These are phyloP conservation scores for Apeira syringaria DNA, from an alignment of 2,888 invertebrate genomes.

Conservation along the genomic window DNA sequence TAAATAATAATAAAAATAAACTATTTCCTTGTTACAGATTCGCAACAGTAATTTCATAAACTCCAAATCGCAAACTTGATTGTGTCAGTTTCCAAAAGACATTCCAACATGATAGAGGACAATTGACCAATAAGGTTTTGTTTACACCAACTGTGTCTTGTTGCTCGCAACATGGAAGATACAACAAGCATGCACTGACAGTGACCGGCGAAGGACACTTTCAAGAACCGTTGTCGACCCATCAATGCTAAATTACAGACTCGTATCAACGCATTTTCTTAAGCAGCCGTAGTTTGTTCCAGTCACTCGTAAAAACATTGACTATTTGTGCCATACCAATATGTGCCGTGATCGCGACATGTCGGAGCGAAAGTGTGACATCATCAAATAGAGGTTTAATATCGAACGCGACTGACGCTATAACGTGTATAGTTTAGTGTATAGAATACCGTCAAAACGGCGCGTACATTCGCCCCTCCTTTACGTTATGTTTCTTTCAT, in stretches of 20 bases:
- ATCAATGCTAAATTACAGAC: slow-evolving; percentile 95
- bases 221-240: slow-evolving; percentile 60
- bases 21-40: slow-evolving; percentile 49
- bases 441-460: slow-evolving; percentile 70
- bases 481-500: slow-evolving; percentile 79
- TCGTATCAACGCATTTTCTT: slow-evolving; percentile 95
- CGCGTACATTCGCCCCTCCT: slow-evolving; percentile 62
- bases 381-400: slow-evolving; percentile 66
- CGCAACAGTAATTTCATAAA: slow-evolving; percentile 11
- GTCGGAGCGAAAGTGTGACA: slow-evolving; percentile 68
- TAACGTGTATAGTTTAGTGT: slow-evolving; percentile 50
- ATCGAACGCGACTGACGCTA: slow-evolving; percentile 37
- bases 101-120: slow-evolving; percentile 64
- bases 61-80: slow-evolving; percentile 3
- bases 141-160: slow-evolving; percentile 21
- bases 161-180: slow-evolving; percentile 23
- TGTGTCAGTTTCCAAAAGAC: slow-evolving; percentile 8
- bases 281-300: slow-evolving; percentile 92
- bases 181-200: slow-evolving; percentile 39
- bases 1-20: no score
- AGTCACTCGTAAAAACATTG: slow-evolving; percentile 31
- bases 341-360: slow-evolving; percentile 92
- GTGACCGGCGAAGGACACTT: slow-evolving; percentile 55
- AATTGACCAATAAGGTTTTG: slow-evolving; percentile 49
- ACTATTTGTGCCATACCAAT: slow-evolving; percentile 69